These are phyloP conservation scores for Temnothorax curvispinosus DNA, from an alignment of 1,140 invertebrate species.

Conservation along the genomic window DNA sequence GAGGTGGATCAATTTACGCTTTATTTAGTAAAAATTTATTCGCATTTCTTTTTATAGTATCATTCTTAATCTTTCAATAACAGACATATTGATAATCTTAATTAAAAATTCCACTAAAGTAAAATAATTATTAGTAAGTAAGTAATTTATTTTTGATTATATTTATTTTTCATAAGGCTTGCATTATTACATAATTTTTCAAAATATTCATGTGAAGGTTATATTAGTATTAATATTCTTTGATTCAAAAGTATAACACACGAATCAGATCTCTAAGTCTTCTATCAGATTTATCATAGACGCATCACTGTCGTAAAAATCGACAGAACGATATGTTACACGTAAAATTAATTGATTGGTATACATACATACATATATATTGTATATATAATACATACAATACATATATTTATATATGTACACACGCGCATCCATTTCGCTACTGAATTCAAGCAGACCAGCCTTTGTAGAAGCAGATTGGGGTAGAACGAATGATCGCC, in stretches of 20 bases:
- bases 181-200: not conserved
- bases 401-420: not conserved
- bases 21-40: not conserved
- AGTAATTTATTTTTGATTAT: not conserved
- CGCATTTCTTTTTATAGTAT: not conserved
- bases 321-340: constrained; percentile 9
- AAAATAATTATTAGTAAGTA: not conserved
- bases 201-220: not conserved
- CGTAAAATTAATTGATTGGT: constrained; percentile 43
- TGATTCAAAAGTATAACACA: not conserved
- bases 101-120: not conserved
- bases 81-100: not conserved
- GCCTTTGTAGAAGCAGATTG: constrained; percentile 51
- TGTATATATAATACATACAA: too few relatives aligned
- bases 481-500: constrained; percentile 48
- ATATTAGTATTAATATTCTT: not conserved
- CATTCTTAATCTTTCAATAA: not conserved
- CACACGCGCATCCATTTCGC: constrained; percentile 9
- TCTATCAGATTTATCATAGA: constrained; percentile 11
- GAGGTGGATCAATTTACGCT: not conserved
- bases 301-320: not conserved
- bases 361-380: not conserved
- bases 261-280: not conserved
- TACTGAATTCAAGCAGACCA: constrained; percentile 20
- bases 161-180: not conserved